These are phyloP conservation scores for Epinotia bilunana DNA, from an alignment of 2,888 invertebrate species.

Conservation along the genomic window DNA sequence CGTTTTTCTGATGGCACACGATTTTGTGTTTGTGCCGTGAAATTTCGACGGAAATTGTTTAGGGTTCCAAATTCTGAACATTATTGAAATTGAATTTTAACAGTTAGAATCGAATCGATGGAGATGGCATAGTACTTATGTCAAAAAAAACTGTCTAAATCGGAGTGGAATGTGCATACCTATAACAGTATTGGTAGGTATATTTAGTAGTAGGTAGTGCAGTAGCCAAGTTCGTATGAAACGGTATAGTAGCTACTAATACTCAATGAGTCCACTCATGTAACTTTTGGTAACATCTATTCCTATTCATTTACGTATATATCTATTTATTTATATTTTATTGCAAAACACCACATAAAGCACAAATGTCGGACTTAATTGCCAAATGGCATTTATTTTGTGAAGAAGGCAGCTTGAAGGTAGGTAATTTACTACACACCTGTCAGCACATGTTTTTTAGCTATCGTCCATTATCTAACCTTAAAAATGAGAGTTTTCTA, in stretches of 20 bases:
- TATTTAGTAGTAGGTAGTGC: slow-evolving; percentile 3
- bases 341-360: no score
- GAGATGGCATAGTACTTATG: slow-evolving; percentile 3
- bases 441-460: neutral
- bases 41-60: slow-evolving; percentile 41
- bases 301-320: no score
- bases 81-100: slow-evolving; percentile 32
- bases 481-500: slow-evolving; percentile 14
- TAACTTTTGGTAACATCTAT: no score
- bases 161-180: neutral
- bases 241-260: neutral
- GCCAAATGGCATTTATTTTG: no score
- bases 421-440: neutral
- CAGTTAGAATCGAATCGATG: slow-evolving; percentile 6
- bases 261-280: neutral
- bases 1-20: slow-evolving; percentile 35
- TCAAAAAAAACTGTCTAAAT: neutral
- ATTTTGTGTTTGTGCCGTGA: slow-evolving; percentile 41
- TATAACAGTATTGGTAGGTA: neutral
- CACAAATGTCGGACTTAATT: no score
- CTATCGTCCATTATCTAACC: slow-evolving; percentile 3
- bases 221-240: slow-evolving; percentile 13
- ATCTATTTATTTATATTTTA: no score
- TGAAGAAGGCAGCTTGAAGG: neutral
- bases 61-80: slow-evolving; percentile 18